Evolutionary conservation across 2,888 invertebrate species (phyloP).

Genomic region (Anthoptus insignis): DNA sequence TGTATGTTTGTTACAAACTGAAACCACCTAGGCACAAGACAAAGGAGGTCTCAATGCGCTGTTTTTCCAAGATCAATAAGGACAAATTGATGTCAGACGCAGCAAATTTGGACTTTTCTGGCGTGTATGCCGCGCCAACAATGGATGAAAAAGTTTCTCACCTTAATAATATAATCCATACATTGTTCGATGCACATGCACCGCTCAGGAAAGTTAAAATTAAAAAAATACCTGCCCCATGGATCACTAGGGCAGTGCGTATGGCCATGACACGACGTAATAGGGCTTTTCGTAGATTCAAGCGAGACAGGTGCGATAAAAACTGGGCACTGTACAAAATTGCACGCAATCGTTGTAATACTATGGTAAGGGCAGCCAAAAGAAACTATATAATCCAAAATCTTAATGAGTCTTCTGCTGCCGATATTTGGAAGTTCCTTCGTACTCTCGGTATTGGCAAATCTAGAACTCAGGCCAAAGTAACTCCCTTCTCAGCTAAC

Average conservation of each 20-base stretch:
- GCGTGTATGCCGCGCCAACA: background rate
- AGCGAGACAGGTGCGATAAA: slow-evolving; percentile 1
- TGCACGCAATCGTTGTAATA: background rate
- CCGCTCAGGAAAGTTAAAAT: background rate
- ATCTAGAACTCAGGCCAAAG: background rate
- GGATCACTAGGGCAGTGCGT: background rate
- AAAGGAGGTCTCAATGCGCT: background rate
- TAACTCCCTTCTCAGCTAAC: background rate
- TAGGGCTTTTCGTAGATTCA: background rate
- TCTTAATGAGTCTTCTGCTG: background rate
- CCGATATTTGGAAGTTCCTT: background rate
- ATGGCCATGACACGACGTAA: background rate
- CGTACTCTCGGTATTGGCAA: background rate
- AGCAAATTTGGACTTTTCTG: no score
- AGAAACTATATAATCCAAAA: background rate
- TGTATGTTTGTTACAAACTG: background rate
- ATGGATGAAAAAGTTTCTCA: background rate
- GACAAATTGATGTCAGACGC: background rate
- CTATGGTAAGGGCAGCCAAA: background rate
- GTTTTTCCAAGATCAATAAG: no score
- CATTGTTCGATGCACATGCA: background rate
- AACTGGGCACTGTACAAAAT: background rate
- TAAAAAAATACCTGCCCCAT: background rate
- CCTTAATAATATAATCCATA: background rate
- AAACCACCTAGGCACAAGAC: background rate